Evolutionary conservation across 1,140 invertebrate genomes (phyloP).

Genomic region (Philotrypesis tridentata): DNA sequence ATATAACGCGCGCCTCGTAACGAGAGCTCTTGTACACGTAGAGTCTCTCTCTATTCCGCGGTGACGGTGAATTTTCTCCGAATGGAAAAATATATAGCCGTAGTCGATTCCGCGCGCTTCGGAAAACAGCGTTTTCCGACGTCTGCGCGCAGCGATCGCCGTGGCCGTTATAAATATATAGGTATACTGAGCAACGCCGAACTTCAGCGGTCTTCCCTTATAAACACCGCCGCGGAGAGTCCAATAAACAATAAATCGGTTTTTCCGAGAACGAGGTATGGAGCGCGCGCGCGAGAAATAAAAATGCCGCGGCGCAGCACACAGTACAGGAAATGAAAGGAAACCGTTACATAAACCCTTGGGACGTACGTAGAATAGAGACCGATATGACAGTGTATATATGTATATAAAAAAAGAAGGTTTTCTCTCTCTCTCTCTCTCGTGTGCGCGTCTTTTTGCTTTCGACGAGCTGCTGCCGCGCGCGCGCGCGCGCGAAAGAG

Average conservation of each 20-base stretch:
- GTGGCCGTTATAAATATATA: too few species aligned
- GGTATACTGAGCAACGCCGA: too few species aligned
- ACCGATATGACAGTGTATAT: neutral
- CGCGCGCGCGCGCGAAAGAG: too few species aligned
- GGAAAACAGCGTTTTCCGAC: too few species aligned
- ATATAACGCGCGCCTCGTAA: neutral
- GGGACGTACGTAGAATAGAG: neutral
- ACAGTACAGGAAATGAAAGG: neutral
- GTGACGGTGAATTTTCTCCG: too few species aligned
- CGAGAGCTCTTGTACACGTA: neutral
- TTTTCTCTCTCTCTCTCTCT: slow-evolving; percentile 1
- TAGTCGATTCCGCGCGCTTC: too few species aligned
- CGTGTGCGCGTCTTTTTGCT: slow-evolving; percentile 17
- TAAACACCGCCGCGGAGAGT: too few species aligned
- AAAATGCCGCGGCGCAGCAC: neutral
- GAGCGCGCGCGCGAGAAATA: neutral
- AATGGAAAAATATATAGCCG: too few species aligned
- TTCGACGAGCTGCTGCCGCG: too few species aligned
- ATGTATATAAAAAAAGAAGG: neutral
- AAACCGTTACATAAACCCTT: slow-evolving; percentile 19
- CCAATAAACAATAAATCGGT: neutral
- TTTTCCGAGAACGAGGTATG: neutral
- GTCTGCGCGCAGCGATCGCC: too few species aligned
- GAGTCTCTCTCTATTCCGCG: too few species aligned
- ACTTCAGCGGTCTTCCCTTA: too few species aligned